Base-by-base conservation (phyloP, 2,797 vertebrate species). In the Enteromius treurensis region DNA sequence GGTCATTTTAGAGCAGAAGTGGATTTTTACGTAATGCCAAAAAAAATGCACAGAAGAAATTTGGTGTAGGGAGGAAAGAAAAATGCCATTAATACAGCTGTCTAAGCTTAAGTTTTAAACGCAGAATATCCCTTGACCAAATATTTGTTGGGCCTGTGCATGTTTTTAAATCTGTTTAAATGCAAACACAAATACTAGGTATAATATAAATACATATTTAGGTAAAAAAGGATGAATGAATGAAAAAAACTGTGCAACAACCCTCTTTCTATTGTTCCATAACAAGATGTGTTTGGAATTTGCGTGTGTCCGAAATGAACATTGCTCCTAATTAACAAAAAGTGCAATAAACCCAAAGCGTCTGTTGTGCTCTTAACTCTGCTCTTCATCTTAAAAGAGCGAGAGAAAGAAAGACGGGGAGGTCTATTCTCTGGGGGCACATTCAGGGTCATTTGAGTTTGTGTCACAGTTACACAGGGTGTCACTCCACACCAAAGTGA, bases 401-500 rank as follows among this genome's bases (percentile, higher is more conserved):
- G 87, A 75, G 85, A 79, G 32, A 83, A 77, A 60, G 74, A 11
- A 10, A 45, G 86, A 67, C 81, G 42, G 76, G 89, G 88, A 84
- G 84, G 79, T 88, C 86, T 89, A 90, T 88, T 94, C 92, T 93
- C 51, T 3, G 85, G 92, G 92, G 93, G 89, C 74, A 89, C 91
- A 94, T 94, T 94, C 92, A 92, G 92, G 90, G 92, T 95, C 91
- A 92, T 95, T 94, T 92, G 83, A 80, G 90, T 93, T 89, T 94
- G 93, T 89, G 90, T 93, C 92, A 91, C 90, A 89, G 90, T 92
- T 92, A 91, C 90, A 93, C 93, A 87, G 89, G 93, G 92, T 95
- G 93, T 95, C 93, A 95, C 91, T 93, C 93, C 85, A 79, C 88
- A 87, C 90, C 92, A 90, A 94, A 94, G 93, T 95, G 94, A 95